Percentiles rank a stretch among this genome's conserved stretches.
Evolutionary conservation across 2,113 vertebrate genomes (phyloP).

Genomic region (Opisthocomus hoazin): DNA sequence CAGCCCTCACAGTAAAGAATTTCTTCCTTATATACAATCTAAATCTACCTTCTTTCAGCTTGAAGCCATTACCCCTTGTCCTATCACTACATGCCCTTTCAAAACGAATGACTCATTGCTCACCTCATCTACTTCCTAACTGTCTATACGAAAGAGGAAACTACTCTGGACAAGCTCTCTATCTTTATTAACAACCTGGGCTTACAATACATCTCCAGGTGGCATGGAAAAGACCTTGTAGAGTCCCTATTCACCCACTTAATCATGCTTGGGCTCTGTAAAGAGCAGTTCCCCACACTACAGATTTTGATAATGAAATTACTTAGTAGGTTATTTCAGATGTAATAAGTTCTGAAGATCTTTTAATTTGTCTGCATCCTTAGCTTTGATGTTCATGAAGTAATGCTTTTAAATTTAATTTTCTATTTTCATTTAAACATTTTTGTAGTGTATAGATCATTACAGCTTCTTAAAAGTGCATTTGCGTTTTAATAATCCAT

Average conservation of each 20-base stretch:
- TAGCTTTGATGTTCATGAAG: background rate
- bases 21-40: no score
- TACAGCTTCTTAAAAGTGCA: background rate
- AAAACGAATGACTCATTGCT: no score
- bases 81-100: no score
- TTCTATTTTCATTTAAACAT: conserved; percentile 1
- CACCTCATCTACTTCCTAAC: background rate
- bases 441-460: background rate
- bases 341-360: background rate
- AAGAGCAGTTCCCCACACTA: background rate
- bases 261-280: no score
- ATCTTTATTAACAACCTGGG: background rate
- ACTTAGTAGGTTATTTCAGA: background rate
- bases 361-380: background rate
- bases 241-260: background rate
- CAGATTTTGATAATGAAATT: background rate
- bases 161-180: background rate
- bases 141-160: background rate
- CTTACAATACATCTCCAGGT: background rate
- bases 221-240: background rate
- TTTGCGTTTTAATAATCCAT: conserved; percentile 41
- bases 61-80: no score
- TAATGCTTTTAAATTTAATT: background rate
- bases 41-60: no score
- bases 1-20: no score